Conservation (phyloP, 2,888 invertebrate species). For the Andrena bucephala region DNA sequence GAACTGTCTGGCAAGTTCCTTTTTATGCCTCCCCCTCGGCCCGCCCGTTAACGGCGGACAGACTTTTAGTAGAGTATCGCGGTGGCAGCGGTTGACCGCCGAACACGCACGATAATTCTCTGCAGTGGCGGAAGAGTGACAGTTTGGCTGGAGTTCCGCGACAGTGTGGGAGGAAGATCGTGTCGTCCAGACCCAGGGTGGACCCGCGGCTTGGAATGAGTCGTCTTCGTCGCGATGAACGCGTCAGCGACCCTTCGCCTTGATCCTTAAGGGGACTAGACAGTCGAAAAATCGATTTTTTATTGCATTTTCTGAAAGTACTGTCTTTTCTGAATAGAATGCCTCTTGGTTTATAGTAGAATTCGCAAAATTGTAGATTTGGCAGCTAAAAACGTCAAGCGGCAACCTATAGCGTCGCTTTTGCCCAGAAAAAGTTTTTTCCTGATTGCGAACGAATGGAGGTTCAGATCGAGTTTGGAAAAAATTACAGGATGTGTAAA, state of each 20-base stretch:
- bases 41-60: constrained; percentile 26
- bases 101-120: constrained; percentile 66
- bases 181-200: not conserved
- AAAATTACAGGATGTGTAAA: too few relatives aligned
- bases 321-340: too few relatives aligned
- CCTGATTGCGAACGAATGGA: too few relatives aligned
- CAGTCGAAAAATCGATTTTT: too few relatives aligned
- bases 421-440: too few relatives aligned
- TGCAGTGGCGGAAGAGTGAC: constrained; percentile 61
- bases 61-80: constrained; percentile 62
- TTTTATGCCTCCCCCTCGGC: constrained; percentile 54
- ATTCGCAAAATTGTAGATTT: too few relatives aligned
- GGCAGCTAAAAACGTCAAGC: too few relatives aligned
- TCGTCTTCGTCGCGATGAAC: not conserved
- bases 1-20: constrained; percentile 68
- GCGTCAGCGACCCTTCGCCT: constrained; percentile 13
- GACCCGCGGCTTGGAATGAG: not conserved
- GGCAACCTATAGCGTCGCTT: too few relatives aligned
- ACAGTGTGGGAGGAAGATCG: constrained; percentile 51
- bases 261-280: too few relatives aligned
- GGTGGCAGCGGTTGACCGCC: constrained; percentile 64
- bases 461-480: too few relatives aligned
- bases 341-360: too few relatives aligned
- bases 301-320: too few relatives aligned
- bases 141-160: constrained; percentile 66